Base-by-base conservation (phyloP, 1,140 invertebrate genomes). In the Anastatus disparis region DNA sequence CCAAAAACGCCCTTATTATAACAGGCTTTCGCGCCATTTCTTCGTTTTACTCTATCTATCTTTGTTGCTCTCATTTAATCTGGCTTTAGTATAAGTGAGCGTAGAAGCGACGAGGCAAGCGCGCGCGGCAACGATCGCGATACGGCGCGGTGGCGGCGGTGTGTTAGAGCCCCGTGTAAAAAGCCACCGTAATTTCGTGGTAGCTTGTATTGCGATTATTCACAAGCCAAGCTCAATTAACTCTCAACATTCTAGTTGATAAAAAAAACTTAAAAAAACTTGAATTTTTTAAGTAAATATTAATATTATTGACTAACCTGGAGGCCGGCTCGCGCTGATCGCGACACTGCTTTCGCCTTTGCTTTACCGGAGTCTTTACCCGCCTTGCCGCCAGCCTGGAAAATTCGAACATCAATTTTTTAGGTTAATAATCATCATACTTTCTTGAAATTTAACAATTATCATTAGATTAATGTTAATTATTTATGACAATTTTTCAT, bases 331-430 rank as follows among this genome's bases (percentile, higher is more conserved):
- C 97, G 90, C 65, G 97, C 97, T 61, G 97, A 99, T 81, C 98
- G 92, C 58, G 97, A 99, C 44, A 99, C 96, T 75, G 97, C 97
- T 90, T 99, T 99, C 55, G 96, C 95, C 88, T 99, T 99, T n/a
- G 97, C 94, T 90, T 99, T 99, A 80, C 98, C 98, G 56, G 97
- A 98, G 90, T 99, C 97, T 90, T 99, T 99, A 81, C 97, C 97
- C 87, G 97, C 97, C 94, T 99, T 99, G 82, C 97, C 97, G 82
- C 97, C 97, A 91, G 97, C 96, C 97, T 94, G 76, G 77, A 61
- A 70, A 44, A 70, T 29, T 20, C 46, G 38, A 61, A 42, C 62
- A 15, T 22, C 27, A 58, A 38, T 50, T 64, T 66, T 67, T 66
- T 67, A 63, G 67, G 56, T 63, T 72, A 59, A 50, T 44, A 20